A percentile compares a stretch with the other conserved stretches of the same genome.
These are phyloP conservation scores for Plagiodera versicolora DNA, from an alignment of 2,888 invertebrate genomes.

Conservation along the genomic window DNA sequence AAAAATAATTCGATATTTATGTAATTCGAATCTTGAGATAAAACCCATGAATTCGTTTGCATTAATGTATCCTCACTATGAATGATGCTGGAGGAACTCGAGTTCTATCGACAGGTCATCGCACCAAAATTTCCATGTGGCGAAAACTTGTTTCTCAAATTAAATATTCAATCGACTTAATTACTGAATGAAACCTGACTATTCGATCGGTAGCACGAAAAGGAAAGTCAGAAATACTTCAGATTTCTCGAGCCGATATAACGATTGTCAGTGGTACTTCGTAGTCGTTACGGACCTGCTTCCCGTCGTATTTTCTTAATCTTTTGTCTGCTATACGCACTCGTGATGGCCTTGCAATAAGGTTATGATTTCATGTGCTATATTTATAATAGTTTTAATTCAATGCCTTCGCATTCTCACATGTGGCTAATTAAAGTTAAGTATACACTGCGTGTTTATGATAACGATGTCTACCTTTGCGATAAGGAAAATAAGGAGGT, in stretches of 20 bases:
- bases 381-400: background rate
- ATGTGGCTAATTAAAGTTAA: background rate
- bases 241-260: background rate
- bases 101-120: background rate
- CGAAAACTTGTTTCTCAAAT: background rate
- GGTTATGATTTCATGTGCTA: slow-evolving; percentile 1
- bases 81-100: background rate
- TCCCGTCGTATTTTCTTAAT: background rate
- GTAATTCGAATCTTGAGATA: too few species aligned
- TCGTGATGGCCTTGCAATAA: background rate
- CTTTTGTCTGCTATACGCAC: background rate
- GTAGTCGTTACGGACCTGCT: background rate
- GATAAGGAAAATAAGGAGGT: too few species aligned
- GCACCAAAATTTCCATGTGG: background rate
- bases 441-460: too few species aligned
- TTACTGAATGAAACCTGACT: background rate
- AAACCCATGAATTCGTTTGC: too few species aligned
- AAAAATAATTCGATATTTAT: too few species aligned
- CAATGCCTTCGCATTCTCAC: background rate
- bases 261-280: background rate
- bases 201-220: background rate
- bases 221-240: background rate
- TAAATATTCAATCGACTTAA: background rate
- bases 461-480: too few species aligned
- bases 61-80: too few species aligned